phyloP scores from a whole-genome alignment of 1,140 invertebrate genomes.

The Cyclina sinensis region DNA sequence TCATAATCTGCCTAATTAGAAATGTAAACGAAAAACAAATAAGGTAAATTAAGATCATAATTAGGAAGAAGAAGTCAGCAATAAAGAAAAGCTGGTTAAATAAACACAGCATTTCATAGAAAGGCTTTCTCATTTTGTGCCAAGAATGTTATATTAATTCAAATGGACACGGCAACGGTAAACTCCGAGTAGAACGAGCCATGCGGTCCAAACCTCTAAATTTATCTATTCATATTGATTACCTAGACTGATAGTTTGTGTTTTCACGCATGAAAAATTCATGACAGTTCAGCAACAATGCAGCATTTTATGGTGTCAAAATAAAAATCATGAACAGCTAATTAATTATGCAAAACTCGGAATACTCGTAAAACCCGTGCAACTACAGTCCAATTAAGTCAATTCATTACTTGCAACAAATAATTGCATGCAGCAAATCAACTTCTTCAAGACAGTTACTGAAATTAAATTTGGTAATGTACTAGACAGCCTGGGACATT shows the following conservation, averaged over 20 bases:
- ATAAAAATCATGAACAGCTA: neutral
- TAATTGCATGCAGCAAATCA: too few relatives aligned
- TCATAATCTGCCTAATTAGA: neutral
- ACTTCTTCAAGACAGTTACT: too few relatives aligned
- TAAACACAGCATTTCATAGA: neutral
- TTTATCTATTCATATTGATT: neutral
- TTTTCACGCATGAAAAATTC: neutral
- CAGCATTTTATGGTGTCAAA: neutral
- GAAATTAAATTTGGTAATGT: too few relatives aligned
- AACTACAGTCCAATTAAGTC: neutral
- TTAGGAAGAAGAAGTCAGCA: neutral
- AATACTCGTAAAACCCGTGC: neutral
- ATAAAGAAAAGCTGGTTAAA: neutral
- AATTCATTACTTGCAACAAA: too few relatives aligned
- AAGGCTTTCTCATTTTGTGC: too few relatives aligned
- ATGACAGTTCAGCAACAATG: neutral
- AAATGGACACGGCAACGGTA: slow-evolving; percentile 20
- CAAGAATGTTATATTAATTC: neutral
- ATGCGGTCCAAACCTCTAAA: too few relatives aligned
- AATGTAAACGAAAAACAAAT: neutral
- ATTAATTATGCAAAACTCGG: neutral
- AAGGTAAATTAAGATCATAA: neutral
- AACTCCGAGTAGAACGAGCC: too few relatives aligned
- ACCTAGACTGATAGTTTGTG: neutral
- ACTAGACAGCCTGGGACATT: too few relatives aligned